Evolutionary conservation across 2,888 invertebrate species (phyloP), one percentile per base, ranked within the genome.

Genomic region (Tineola bisselliella): DNA sequence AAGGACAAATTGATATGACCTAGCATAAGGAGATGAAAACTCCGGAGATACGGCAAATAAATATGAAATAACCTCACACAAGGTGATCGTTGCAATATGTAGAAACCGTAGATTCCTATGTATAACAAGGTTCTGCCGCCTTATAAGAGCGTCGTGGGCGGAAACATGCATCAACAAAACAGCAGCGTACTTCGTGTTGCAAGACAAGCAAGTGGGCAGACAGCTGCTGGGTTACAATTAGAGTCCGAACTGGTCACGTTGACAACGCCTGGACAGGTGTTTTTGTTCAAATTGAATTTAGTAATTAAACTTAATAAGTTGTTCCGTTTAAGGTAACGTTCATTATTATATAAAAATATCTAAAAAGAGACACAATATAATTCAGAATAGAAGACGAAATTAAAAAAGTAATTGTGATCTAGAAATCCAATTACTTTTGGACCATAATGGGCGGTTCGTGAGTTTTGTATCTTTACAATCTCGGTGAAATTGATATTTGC

Each of bases 121-220:
- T 66, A 70, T 74, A 74, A 74, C 81, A 79, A 84, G 83, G 83
- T 72, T 74, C 74, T 52, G 48, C 69, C 68, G 68, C 82, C 80
- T 69, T 81, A 78, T 25, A 74, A n/a, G 70, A 65, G 63, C 11
- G 43, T 63, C 60, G 83, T 84, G 81, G 84, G 84, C 81, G 84
- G 83, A 81, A 81, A 74, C 69, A 69, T 74, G 73, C 75, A 71
- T 72, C 66, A 63, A 63, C 64, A 63, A 59, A 63, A 62, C 60
- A 63, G 65, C 63, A 60, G 59, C 63, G 62, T 52, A 63, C 60
- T 44, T 61, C 2, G 61, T 61, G 64, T 62, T 60, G 63, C 62
- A 63, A 18, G 44, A 44, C 44, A 48, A 43, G 33, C 30, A 61
- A 62, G 57, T 19, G 62, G 60, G 25, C 25, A 25, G 56, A 30